Percentiles rank a stretch among this genome's conserved stretches.
Conservation (phyloP, 2,113 vertebrate genomes). For the Orthonyx spaldingii region DNA sequence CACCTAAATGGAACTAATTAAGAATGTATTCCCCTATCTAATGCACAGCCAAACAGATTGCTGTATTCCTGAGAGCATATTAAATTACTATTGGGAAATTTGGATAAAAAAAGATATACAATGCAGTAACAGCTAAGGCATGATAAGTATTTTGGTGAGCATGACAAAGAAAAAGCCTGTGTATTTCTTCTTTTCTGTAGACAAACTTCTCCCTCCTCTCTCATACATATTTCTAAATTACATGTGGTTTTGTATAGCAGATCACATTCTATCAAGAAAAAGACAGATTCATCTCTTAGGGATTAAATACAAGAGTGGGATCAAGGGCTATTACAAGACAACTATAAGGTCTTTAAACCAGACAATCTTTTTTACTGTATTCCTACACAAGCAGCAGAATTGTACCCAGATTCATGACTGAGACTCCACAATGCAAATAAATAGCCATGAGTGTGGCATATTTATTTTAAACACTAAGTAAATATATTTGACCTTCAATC, state of each 20-base stretch:
- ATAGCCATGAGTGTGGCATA: not conserved
- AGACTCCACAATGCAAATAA: not conserved
- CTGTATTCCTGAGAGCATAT: not conserved
- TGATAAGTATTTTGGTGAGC: not conserved
- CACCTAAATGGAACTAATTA: not conserved
- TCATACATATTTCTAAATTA: not conserved
- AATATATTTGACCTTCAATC: not conserved
- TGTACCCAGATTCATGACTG: not conserved
- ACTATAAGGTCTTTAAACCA: not conserved
- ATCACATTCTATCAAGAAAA: not conserved
- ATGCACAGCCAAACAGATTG: not conserved
- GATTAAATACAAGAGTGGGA: not conserved
- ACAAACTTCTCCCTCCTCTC: not conserved
- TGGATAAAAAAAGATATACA: not conserved
- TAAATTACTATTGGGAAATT: not conserved
- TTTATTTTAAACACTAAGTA: not conserved
- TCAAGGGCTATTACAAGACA: not conserved
- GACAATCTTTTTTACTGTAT: not conserved
- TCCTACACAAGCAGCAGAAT: not conserved
- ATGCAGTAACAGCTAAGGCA: not conserved
- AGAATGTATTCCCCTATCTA: not conserved
- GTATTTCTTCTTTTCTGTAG: not conserved
- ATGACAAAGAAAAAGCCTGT: not conserved
- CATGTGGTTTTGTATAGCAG: not conserved
- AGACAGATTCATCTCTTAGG: not conserved